Evolutionary conservation across 2,797 vertebrate species (phyloP).

Genomic region (Glossophaga mutica): DNA sequence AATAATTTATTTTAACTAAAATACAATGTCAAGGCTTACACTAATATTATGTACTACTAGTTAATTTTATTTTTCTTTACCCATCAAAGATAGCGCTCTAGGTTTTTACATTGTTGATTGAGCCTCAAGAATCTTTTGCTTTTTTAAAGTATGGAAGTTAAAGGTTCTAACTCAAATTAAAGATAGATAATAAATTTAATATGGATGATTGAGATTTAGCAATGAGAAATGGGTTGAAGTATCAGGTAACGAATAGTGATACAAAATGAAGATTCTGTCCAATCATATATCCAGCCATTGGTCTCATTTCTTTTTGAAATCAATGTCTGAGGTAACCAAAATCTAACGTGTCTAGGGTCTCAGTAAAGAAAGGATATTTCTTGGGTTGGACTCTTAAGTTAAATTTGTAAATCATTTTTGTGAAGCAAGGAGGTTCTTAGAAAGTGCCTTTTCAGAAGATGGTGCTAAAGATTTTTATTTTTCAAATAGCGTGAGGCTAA

Average conservation of each 20-base stretch:
- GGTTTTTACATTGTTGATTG: constrained; percentile 40
- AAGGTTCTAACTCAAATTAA: constrained; percentile 42
- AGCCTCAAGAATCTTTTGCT: constrained; percentile 60
- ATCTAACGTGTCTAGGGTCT: constrained; percentile 58
- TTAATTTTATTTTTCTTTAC: constrained; percentile 65
- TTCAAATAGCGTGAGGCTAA: constrained; percentile 83
- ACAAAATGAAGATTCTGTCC: constrained; percentile 42
- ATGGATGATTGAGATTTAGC: background rate
- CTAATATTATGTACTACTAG: constrained; percentile 46
- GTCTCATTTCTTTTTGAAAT: constrained; percentile 49
- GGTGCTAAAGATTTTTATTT: constrained; percentile 94
- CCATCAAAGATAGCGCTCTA: constrained; percentile 37
- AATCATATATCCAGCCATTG: background rate
- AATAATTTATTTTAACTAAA: constrained; percentile 46
- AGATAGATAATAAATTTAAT: constrained; percentile 35
- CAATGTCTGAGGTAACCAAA: constrained; percentile 61
- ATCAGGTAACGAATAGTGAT: background rate
- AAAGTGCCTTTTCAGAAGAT: constrained; percentile 99
- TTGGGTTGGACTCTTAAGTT: constrained; percentile 73
- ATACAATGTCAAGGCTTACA: constrained; percentile 43
- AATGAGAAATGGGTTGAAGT: constrained; percentile 18
- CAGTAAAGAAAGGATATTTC: constrained; percentile 73
- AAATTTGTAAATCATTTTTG: constrained; percentile 69
- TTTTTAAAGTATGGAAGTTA: constrained; percentile 56
- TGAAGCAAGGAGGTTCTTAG: constrained; percentile 86